Evolutionary conservation across 2,797 vertebrate genomes (phyloP).

Genomic region (Clangula hyemalis): DNA sequence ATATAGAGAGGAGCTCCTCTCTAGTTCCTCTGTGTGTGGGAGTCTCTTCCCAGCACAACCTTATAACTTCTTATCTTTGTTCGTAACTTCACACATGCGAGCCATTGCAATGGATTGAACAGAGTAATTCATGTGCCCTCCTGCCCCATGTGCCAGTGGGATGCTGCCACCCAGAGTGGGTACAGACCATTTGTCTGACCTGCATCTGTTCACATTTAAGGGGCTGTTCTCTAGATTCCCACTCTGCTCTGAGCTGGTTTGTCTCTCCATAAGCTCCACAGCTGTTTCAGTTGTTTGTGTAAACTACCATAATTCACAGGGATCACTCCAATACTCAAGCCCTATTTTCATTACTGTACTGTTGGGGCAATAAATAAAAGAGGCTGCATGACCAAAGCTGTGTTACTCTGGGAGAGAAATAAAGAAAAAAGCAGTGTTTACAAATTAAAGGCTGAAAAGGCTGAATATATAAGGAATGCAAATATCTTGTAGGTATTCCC

Average conservation of each 20-base stretch:
- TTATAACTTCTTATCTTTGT: background rate
- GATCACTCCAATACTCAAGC: background rate
- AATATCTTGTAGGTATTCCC: background rate
- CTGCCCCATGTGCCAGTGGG: rapidly evolving
- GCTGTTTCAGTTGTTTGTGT: background rate
- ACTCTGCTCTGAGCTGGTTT: background rate
- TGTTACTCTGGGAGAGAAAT: background rate
- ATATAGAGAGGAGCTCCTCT: too few relatives aligned
- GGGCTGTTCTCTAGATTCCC: background rate
- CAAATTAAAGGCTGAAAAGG: background rate
- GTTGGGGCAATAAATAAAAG: background rate
- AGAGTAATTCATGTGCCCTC: background rate
- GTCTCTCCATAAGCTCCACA: background rate
- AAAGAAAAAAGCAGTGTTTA: background rate
- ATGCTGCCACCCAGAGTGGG: background rate
- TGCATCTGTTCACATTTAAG: background rate
- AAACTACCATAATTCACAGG: background rate
- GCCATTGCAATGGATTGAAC: background rate
- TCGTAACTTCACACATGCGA: background rate
- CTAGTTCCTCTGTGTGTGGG: background rate
- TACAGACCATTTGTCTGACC: background rate
- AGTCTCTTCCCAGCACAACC: background rate
- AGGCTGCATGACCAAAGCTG: background rate
- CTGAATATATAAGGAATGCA: background rate
- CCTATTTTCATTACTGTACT: background rate